Evolutionary conservation across 2,797 vertebrate genomes (phyloP).

Genomic region (Typhlichthys subterraneus): DNA sequence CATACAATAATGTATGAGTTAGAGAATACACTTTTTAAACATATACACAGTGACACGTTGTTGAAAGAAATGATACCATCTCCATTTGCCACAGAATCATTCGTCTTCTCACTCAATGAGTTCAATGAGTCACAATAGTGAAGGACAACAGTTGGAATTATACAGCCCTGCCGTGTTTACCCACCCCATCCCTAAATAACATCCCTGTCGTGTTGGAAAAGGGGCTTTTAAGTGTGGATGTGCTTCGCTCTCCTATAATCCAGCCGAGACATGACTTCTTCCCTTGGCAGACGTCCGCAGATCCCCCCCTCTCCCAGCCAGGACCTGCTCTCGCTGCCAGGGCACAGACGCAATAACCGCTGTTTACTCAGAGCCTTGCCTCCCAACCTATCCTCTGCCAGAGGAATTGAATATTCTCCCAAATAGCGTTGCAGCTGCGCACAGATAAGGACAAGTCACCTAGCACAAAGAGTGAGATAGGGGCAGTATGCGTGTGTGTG

Average conservation of each 20-base stretch:
- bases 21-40: background rate
- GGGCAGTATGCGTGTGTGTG: slow-evolving; percentile 23
- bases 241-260: slow-evolving; percentile 76
- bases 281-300: slow-evolving; percentile 79
- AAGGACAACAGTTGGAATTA: slow-evolving; percentile 61
- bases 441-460: slow-evolving; percentile 70
- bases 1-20: too few species aligned
- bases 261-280: slow-evolving; percentile 78
- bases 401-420: slow-evolving; percentile 77
- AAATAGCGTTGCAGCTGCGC: slow-evolving; percentile 76
- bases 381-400: slow-evolving; percentile 74
- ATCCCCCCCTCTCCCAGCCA: slow-evolving; percentile 42
- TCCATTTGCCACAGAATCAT: too few species aligned
- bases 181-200: slow-evolving; percentile 73
- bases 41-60: background rate
- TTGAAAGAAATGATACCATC: background rate
- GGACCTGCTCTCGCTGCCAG: slow-evolving; percentile 70
- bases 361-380: slow-evolving; percentile 79
- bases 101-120: slow-evolving; percentile 42
- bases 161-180: slow-evolving; percentile 65
- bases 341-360: slow-evolving; percentile 73
- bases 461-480: slow-evolving; percentile 49
- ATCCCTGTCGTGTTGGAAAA: slow-evolving; percentile 76
- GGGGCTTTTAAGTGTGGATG: slow-evolving; percentile 76
- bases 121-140: slow-evolving; percentile 51